Conservation (phyloP, 2,888 invertebrate genomes). For the Zeuzera pyrina region DNA sequence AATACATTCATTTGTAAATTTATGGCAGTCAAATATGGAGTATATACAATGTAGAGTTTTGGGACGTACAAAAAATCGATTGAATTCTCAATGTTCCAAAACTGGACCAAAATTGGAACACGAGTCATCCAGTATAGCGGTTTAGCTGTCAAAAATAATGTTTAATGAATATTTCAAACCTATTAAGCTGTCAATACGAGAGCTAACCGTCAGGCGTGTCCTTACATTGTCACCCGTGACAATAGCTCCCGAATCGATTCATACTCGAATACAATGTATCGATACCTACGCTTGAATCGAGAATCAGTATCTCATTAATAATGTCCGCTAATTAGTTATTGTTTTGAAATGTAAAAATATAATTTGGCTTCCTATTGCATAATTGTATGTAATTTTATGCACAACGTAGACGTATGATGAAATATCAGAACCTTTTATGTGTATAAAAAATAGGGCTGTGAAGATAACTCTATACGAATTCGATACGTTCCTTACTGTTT, state of each 20-base stretch:
- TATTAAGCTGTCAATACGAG: conserved; percentile 17
- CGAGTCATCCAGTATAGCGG: not conserved
- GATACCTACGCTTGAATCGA: conserved; percentile 23
- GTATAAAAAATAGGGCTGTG: not conserved
- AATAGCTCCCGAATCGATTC: conserved; percentile 33
- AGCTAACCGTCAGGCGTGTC: conserved; percentile 12
- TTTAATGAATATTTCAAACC: not conserved
- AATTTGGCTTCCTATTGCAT: conserved; percentile 10
- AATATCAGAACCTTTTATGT: not conserved
- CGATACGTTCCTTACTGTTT: no score
- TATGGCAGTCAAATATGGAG: no score
- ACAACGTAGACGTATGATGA: no score
- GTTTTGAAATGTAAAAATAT: conserved; percentile 7
- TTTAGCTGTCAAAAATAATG: not conserved
- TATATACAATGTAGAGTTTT: no score
- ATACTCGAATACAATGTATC: conserved; percentile 29
- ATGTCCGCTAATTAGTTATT: conserved; percentile 17
- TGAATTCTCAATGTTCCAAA: no score
- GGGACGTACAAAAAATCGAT: no score
- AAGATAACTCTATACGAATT: no score
- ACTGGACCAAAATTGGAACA: not conserved
- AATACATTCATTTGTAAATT: no score
- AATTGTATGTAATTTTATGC: conserved; percentile 1
- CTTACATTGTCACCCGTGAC: conserved; percentile 17
- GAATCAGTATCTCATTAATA: conserved; percentile 15